A percentile compares a stretch with the other conserved stretches of the same genome.
Conservation (phyloP, 2,113 vertebrate species). For the Poecile atricapillus region DNA sequence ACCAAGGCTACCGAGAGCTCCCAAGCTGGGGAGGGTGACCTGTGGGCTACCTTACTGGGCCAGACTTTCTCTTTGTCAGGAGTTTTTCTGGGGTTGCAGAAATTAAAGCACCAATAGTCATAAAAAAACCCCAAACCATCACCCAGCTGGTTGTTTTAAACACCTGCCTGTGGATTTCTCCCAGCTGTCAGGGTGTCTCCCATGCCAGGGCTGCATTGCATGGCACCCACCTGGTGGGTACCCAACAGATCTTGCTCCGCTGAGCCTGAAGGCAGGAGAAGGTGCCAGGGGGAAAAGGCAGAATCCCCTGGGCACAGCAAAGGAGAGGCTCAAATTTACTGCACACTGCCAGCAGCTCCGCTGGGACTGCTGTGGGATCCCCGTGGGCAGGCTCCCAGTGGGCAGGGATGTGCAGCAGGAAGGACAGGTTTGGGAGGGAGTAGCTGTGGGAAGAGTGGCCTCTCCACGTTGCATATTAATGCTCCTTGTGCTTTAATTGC, state of each 20-base stretch:
- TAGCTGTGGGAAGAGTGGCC: conserved; percentile 62
- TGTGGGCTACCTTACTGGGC: not conserved
- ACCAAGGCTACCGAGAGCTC: rapidly evolving
- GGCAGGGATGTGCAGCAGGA: conserved; percentile 61
- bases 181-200: not conserved
- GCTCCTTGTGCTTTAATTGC: conserved; percentile 32
- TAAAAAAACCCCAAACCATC: not conserved
- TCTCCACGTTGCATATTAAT: conserved; percentile 44
- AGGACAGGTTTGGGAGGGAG: conserved; percentile 64
- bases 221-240: not conserved
- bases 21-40: not conserved
- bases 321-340: not conserved
- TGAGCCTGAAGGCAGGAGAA: not conserved
- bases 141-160: not conserved
- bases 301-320: not conserved
- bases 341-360: not conserved
- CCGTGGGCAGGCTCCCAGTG: conserved; percentile 38
- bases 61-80: not conserved
- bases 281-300: not conserved
- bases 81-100: not conserved
- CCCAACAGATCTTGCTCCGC: not conserved
- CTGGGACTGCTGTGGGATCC: conserved; percentile 52
- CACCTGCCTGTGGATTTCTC: not conserved
- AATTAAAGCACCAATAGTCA: not conserved
- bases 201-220: rapidly evolving